Evolutionary conservation across 2,888 invertebrate genomes (phyloP), one percentile per base, ranked within the genome.

Genomic region (Leptarthrus brevirostris): DNA sequence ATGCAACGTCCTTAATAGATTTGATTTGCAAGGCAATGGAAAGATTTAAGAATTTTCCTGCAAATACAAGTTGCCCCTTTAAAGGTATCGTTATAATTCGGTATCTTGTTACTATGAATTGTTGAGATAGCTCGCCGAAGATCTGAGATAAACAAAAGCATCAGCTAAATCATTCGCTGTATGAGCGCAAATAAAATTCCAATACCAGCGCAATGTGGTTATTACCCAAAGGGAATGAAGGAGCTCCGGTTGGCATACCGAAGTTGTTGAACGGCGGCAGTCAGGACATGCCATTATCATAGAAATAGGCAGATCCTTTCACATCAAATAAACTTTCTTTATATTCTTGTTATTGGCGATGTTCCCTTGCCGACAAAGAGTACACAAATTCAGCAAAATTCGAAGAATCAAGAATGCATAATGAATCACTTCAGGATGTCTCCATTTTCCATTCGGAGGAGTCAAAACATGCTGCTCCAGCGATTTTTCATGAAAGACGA

Each of bases 381-480:
- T 49, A 49, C 18, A 49, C 49, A 49, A 49, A 49, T 49, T 49
- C 64, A 64, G 64, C 64, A 64, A 64, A 56, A 64, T 24, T 47
- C 24, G 18, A 3, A 47, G 10, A 20, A 47, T 6, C 64, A 44
- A 24, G 64, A 64, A 64, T 64, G 64, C 64, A 64, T 64, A 64
- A 64, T 64, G 64, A 64, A 64, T 64, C 64, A 64, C 47, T 64
- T 64, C 47, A 64, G 64, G 64, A 64, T 64, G 64, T 64, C 49
- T 64, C 44, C 47, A 64, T 64, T 64, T 64, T 64, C 64, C 22
- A 47, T 64, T 64, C 24, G 36, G 44, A n/a, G n/a, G n/a, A 47
- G 18, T 64, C 64, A 47, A 64, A 64, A 64, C 24, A 64, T 47
- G 64, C 64, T 64, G 40, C 16, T 26, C 22, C 14, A 64, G 64